Evolutionary conservation across 1,140 invertebrate species (phyloP), one percentile per base, ranked within the genome.

Genomic region (Nasonia longicornis): DNA sequence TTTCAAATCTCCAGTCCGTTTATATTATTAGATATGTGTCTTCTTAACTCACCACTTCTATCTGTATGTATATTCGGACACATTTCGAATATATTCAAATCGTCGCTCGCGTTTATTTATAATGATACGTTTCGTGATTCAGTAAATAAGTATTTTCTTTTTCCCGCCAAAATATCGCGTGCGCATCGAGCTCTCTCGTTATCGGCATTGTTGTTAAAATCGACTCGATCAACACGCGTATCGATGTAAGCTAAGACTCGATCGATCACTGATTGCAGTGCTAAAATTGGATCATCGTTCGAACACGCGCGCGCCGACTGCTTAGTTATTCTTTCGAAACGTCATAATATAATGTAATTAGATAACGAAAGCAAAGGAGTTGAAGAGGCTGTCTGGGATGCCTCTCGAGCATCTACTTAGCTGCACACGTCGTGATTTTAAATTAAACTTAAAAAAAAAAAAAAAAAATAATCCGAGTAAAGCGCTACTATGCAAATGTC

Each of bases 1-100:
- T 76, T 76, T 66, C 3, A 76, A 66, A 35, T 67, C 74, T 76
- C 74, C 74, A 76, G 74, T 22, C 58, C 16, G 74, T 66, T 7
- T 58, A 42, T 76, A 76, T 66, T 66, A 66, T 63, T 76, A 76
- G 74, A 64, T 42, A 26, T 45, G 35, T 26, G 26, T 76, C 48
- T 64, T 66, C 26, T 63, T 31, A 48, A 22, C 71, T 48, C 26
- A 8, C 42, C 52, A n/a, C 52, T 58, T 58, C 3, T 6, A 20
- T 58, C 3, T 58, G 0, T 58, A 58, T n/a, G 16, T n/a, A 20
- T 20, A 52, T 52, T 58, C 20, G 52, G 20, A 58, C 20, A 58
- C 16, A 58, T n/a, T 58, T 58, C 12, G 14, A 20, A 58, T n/a
- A 58, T 58, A 58, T n/a, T 58, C 7, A 6, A 58, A 58, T n/a